Percentiles rank a stretch among this genome's conserved stretches.
phyloP scores from a whole-genome alignment of 2,888 invertebrate genomes.

The Epistrophe grossulariae region DNA sequence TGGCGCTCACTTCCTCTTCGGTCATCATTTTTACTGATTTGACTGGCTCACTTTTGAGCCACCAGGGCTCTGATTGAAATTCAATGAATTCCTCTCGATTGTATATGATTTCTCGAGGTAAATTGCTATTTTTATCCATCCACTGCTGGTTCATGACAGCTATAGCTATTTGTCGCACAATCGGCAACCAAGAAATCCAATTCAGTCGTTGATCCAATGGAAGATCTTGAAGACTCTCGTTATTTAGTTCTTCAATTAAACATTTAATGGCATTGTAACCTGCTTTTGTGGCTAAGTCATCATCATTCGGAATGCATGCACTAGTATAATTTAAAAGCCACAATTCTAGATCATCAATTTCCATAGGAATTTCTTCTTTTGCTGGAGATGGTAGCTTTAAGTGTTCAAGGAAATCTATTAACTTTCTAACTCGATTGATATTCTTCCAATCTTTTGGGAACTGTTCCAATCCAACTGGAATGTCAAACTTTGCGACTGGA shows the following conservation, averaged over 20 bases:
- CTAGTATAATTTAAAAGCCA: slow-evolving; percentile 79
- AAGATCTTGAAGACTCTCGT: slow-evolving; percentile 60
- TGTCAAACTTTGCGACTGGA: slow-evolving; percentile 82
- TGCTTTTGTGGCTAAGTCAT: slow-evolving; percentile 77
- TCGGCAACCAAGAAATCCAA: slow-evolving; percentile 78
- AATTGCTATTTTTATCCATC: slow-evolving; percentile 25
- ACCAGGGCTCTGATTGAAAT: slow-evolving; percentile 79
- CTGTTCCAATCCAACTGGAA: slow-evolving; percentile 88
- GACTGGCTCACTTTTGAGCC: slow-evolving; percentile 78
- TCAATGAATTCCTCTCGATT: slow-evolving; percentile 77
- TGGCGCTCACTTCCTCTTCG: not conserved
- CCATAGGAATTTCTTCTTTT: slow-evolving; percentile 55
- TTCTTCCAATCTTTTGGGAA: slow-evolving; percentile 87
- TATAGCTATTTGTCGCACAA: slow-evolving; percentile 79
- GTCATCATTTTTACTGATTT: slow-evolving; percentile 74
- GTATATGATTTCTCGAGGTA: slow-evolving; percentile 80
- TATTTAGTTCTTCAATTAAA: slow-evolving; percentile 77
- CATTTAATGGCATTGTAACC: slow-evolving; percentile 79
- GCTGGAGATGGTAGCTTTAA: slow-evolving; percentile 84
- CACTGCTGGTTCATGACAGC: slow-evolving; percentile 68
- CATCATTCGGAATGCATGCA: slow-evolving; percentile 77
- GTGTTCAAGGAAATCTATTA: slow-evolving; percentile 85
- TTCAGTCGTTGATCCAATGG: slow-evolving; percentile 52
- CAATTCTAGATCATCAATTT: slow-evolving; percentile 76
- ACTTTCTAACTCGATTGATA: slow-evolving; percentile 83